phyloP scores from a whole-genome alignment of 2,888 invertebrate species.

The Melinaea marsaeus region DNA sequence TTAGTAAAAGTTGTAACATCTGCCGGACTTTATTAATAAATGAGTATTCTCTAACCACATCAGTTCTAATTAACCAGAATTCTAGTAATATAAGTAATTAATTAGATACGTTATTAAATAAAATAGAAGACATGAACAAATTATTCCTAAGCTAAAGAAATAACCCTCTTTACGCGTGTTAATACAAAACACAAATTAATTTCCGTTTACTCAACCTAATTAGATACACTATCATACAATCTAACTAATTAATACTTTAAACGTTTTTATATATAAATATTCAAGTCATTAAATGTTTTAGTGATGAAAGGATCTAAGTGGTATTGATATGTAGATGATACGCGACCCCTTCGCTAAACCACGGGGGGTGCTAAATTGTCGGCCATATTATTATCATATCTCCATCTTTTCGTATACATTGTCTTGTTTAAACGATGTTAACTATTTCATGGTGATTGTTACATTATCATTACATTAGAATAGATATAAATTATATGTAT shows the following conservation, averaged over 20 bases:
- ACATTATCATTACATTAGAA: too few relatives aligned
- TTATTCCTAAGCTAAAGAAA: too few relatives aligned
- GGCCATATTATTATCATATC: constrained; percentile 66
- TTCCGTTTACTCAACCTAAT: constrained; percentile 21
- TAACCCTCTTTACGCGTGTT: not conserved
- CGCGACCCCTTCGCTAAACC: constrained; percentile 52
- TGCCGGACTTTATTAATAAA: too few relatives aligned
- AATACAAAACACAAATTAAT: constrained; percentile 9
- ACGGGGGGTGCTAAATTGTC: constrained; percentile 73
- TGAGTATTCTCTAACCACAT: too few relatives aligned
- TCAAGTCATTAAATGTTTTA: constrained; percentile 48
- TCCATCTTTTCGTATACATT: constrained; percentile 62
- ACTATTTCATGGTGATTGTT: constrained; percentile 11
- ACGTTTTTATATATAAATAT: constrained; percentile 37
- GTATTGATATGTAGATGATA: constrained; percentile 53
- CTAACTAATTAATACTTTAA: constrained; percentile 39
- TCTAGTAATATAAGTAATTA: too few relatives aligned
- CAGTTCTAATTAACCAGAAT: too few relatives aligned
- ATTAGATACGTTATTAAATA: too few relatives aligned
- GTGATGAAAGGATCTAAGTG: constrained; percentile 53
- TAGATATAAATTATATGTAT: too few relatives aligned
- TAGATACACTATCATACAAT: constrained; percentile 29
- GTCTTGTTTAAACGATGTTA: constrained; percentile 26
- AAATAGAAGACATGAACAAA: too few relatives aligned
- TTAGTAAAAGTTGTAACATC: too few relatives aligned